These are phyloP conservation scores for Triplophysa yarkandensis DNA, from an alignment of 2,797 vertebrate genomes.

Conservation along the genomic window DNA sequence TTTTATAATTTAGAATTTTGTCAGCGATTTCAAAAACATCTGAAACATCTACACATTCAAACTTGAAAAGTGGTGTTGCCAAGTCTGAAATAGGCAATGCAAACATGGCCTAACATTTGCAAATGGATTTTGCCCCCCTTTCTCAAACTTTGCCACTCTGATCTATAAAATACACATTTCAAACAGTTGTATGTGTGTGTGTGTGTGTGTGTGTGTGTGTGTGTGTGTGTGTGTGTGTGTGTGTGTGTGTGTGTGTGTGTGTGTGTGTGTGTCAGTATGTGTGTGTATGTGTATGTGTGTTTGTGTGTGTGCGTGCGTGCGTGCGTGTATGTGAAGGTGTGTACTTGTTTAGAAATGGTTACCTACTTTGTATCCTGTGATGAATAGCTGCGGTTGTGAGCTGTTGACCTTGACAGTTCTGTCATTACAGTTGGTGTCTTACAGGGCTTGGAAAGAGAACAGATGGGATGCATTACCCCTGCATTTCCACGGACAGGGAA, in stretches of 20 bases:
- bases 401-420: conserved; percentile 54
- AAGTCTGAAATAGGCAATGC: too few species aligned
- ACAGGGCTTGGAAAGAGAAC: conserved; percentile 41
- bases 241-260: neutral
- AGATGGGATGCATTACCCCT: conserved; percentile 54
- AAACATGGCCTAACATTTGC: too few species aligned
- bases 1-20: too few species aligned
- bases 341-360: neutral
- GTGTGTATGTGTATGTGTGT: neutral
- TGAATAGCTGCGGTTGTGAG: conserved; percentile 51
- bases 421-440: conserved; percentile 53
- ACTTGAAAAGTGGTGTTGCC: too few species aligned
- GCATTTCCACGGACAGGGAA: conserved; percentile 42
- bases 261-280: conserved; percentile 17
- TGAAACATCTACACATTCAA: too few species aligned
- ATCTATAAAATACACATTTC: too few species aligned
- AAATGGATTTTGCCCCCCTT: too few species aligned
- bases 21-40: too few species aligned
- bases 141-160: too few species aligned
- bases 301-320: conserved; percentile 7
- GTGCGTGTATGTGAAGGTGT: too few species aligned
- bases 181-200: neutral
- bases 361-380: conserved; percentile 41
- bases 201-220: conserved; percentile 12
- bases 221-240: conserved; percentile 10